phyloP scores from a whole-genome alignment of 2,113 vertebrate genomes.

The Microcebus jonahi region DNA sequence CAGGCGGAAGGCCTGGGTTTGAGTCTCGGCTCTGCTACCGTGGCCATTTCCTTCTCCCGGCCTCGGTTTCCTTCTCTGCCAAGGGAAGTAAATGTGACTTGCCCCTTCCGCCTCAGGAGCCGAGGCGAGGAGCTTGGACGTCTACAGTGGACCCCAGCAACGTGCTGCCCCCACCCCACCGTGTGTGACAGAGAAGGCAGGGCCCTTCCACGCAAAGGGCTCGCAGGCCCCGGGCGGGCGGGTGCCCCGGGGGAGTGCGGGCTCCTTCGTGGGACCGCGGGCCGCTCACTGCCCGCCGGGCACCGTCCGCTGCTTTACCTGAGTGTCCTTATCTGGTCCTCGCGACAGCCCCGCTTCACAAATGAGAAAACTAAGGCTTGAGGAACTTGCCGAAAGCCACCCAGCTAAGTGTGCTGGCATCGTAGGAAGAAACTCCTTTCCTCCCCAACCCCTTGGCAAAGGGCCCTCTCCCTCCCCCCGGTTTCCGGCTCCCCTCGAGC shows the following conservation, averaged over 20 bases:
- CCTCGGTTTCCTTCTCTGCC: not conserved
- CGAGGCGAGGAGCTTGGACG: not conserved
- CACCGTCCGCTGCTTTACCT: fast-evolving
- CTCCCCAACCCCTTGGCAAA: no score
- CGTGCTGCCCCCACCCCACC: no score
- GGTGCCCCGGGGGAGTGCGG: fast-evolving
- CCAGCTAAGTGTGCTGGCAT: not conserved
- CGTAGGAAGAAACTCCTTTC: no score
- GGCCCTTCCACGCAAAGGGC: not conserved
- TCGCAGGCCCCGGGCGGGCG: not conserved
- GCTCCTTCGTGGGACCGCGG: not conserved
- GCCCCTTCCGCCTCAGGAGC: not conserved
- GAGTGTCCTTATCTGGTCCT: not conserved
- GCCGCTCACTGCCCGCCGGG: not conserved
- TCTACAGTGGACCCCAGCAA: not conserved
- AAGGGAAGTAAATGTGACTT: not conserved
- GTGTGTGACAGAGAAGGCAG: not conserved
- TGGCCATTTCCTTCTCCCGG: not conserved
- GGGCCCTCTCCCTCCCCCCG: not conserved
- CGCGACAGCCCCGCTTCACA: constrained; percentile 25
- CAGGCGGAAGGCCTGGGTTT: not conserved
- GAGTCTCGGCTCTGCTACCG: not conserved
- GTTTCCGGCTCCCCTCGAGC: not conserved
- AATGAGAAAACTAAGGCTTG: constrained; percentile 2
- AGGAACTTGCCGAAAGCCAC: constrained; percentile 23